phyloP scores from a whole-genome alignment of 2,113 vertebrate species.

The Chelonoidis abingdonii region DNA sequence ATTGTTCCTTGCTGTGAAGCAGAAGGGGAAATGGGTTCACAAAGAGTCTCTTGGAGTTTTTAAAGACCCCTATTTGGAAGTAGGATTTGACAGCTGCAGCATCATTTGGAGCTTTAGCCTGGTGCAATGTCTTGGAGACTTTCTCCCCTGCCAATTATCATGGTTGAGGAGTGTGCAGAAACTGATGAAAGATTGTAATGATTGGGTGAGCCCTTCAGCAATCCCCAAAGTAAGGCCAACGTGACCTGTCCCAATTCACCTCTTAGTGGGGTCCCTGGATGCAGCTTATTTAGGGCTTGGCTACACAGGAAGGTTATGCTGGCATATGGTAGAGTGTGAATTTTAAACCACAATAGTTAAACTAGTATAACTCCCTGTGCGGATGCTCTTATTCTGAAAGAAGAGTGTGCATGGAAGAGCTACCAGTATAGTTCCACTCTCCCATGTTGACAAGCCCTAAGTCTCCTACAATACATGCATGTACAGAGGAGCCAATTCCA shows the following conservation, averaged over 20 bases:
- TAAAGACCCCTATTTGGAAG: background rate
- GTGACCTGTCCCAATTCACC: background rate
- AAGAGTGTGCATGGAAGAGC: background rate
- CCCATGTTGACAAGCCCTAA: background rate
- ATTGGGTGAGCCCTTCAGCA: background rate
- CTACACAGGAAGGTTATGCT: background rate
- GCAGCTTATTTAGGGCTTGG: background rate
- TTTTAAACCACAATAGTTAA: background rate
- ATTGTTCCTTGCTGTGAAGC: too few relatives aligned
- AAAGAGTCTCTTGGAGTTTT: background rate
- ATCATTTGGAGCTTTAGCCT: accelerated
- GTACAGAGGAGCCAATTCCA: background rate
- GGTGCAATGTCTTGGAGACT: background rate
- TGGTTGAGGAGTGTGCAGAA: background rate
- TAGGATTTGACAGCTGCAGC: background rate
- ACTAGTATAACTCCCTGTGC: too few relatives aligned
- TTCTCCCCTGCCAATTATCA: background rate
- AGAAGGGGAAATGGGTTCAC: too few relatives aligned
- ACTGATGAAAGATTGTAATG: background rate
- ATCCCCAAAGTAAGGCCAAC: background rate
- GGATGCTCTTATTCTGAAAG: too few relatives aligned
- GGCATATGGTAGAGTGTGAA: background rate
- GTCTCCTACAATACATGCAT: background rate
- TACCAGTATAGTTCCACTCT: background rate
- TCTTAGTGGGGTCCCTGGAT: background rate